Percentiles rank a stretch among this genome's conserved stretches.
Evolutionary conservation across 64 coral and sea anemone genomes (phyloP).

Genomic region (Acropora tenuis): DNA sequence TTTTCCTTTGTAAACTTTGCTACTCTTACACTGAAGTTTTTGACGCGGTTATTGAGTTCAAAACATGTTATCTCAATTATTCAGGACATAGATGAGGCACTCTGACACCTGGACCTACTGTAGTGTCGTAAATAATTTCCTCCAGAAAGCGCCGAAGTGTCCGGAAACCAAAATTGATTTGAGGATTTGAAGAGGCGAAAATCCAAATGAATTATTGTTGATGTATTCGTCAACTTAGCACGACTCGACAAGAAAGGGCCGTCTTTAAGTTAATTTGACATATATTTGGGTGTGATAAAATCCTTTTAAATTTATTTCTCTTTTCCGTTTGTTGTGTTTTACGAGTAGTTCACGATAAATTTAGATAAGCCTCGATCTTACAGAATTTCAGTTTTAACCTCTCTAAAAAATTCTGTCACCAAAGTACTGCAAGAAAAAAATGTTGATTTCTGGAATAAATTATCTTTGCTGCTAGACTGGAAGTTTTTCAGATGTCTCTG

Average conservation of each 20-base stretch:
- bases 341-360: too few relatives aligned
- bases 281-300: conserved; percentile 4
- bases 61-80: conserved; percentile 40
- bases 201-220: not conserved
- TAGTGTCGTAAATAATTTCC: not conserved
- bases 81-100: conserved; percentile 23
- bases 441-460: too few relatives aligned
- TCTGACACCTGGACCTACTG: not conserved
- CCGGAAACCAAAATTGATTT: not conserved
- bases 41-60: conserved; percentile 25
- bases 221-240: not conserved
- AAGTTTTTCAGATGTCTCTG: not conserved
- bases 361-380: not conserved
- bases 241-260: not conserved
- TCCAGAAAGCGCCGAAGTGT: not conserved
- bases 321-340: conserved; percentile 1
- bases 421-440: too few relatives aligned
- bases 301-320: not conserved
- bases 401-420: too few relatives aligned
- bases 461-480: not conserved
- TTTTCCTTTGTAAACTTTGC: not conserved
- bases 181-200: not conserved
- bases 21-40: conserved; percentile 24
- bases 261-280: conserved; percentile 1
- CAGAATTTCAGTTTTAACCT: not conserved